These are phyloP conservation scores for Chionodraco myersi DNA, from an alignment of 2,113 vertebrate species.

Conservation along the genomic window DNA sequence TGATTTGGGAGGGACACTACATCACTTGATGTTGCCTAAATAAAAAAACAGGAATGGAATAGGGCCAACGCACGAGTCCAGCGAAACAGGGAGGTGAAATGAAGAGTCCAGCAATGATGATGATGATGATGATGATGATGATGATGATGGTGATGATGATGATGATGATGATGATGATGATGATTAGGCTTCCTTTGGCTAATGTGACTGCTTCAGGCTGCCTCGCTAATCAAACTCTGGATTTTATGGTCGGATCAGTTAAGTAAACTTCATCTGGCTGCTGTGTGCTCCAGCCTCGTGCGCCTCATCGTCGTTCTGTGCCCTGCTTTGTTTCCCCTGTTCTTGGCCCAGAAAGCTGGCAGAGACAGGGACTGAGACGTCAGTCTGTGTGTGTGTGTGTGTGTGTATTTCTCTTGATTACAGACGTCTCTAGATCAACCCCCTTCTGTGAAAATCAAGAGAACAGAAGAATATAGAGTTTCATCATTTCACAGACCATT, in stretches of 20 bases:
- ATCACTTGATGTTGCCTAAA: slow-evolving; percentile 54
- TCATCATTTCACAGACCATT: slow-evolving; percentile 26
- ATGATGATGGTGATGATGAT: slow-evolving; percentile 41
- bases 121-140: slow-evolving; percentile 41
- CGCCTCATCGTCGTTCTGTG: slow-evolving; percentile 33
- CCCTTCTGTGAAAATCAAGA: slow-evolving; percentile 35
- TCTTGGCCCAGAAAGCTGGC: slow-evolving; percentile 48
- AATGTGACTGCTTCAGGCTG: slow-evolving; percentile 49
- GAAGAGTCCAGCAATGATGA: slow-evolving; percentile 48
- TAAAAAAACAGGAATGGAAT: slow-evolving; percentile 34
- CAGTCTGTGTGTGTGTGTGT: slow-evolving; percentile 26
- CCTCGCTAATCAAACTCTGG: slow-evolving; percentile 62
- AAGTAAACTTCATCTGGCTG: slow-evolving; percentile 51
- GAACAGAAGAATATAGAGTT: slow-evolving; percentile 9
- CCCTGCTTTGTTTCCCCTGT: slow-evolving; percentile 26
- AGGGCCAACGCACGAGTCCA: slow-evolving; percentile 11
- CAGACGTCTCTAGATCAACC: slow-evolving; percentile 22
- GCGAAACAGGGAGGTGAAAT: slow-evolving; percentile 22
- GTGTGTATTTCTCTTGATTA: slow-evolving; percentile 45
- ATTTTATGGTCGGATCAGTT: slow-evolving; percentile 53
- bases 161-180: slow-evolving; percentile 47
- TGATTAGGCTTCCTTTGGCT: slow-evolving; percentile 45
- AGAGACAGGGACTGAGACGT: slow-evolving; percentile 31
- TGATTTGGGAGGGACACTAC: slow-evolving; percentile 54
- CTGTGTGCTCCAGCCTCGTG: slow-evolving; percentile 13